Conservation (phyloP, 1,140 invertebrate genomes). For the Anthonomus grandis region DNA sequence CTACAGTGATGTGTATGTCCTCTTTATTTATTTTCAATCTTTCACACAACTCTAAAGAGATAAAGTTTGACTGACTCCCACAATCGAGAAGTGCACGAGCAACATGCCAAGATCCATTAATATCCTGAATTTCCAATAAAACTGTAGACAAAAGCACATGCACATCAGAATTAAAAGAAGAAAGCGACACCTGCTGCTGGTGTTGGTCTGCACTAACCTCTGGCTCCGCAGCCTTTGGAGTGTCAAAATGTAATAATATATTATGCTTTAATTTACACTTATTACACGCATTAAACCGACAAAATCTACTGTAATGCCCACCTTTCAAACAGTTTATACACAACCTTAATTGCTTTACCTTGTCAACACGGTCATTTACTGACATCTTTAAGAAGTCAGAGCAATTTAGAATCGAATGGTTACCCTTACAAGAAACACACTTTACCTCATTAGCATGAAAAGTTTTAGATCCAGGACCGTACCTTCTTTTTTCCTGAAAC, state of each 20-base stretch:
- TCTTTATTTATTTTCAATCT: neutral
- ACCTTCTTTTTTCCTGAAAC: no score
- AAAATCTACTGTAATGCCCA: neutral
- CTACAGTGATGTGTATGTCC: neutral
- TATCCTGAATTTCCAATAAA: neutral
- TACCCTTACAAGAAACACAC: no score
- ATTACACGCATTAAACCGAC: neutral
- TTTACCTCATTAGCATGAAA: neutral
- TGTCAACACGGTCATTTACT: neutral
- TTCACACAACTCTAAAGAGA: neutral
- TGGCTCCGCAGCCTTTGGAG: neutral
- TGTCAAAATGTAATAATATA: neutral
- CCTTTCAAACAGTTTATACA: no score
- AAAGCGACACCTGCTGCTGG: neutral
- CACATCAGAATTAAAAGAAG: neutral
- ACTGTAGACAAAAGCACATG: neutral
- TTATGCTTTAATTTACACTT: neutral
- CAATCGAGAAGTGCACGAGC: neutral
- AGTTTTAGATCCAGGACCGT: neutral
- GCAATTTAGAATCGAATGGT: neutral
- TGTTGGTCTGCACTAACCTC: neutral
- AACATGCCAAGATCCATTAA: neutral
- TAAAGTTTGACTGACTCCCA: neutral
- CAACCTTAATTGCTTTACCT: no score
- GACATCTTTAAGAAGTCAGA: neutral